Base-by-base conservation (phyloP, 2,797 vertebrate genomes). In the Aythya fuligula region DNA sequence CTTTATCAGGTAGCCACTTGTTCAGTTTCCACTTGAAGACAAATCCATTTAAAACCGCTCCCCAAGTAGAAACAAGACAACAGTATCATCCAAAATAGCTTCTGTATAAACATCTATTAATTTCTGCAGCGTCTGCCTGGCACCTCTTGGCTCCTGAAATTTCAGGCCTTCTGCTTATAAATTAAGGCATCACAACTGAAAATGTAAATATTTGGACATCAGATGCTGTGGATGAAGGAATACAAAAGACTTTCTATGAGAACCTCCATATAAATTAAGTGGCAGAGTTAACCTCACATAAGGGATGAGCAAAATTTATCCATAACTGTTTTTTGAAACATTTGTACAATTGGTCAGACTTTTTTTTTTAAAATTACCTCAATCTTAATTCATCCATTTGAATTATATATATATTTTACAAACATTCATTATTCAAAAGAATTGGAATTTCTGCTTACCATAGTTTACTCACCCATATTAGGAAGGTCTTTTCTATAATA, bases 211-310 rank as follows among this genome's bases (percentile, higher is more conserved):
- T 97, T 97, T 98, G 93, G 94, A 97, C 96, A 97, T 95, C 76
- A 95, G 95, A 98, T 98, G 98, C 98, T 99, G 99, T 99, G 99
- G 99, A 99, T 99, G 99, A 98, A 98, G 97, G 99, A 99, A 98
- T 97, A 98, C 97, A 97, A 97, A 98, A 90, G 98, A 98, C 98
- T 98, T 98, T 98, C 98, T 98, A 36, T 43, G 97, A 98, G 88
- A 94, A 97, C 79, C 90, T 90, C 91, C 87, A 43, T 20, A 47
- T 88, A 89, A 95, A 86, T 74, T 73, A 95, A 93, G 93, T 87
- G 90, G 84, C 89, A 74, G 87, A 92, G 76, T 89, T 94, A 85
- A 85, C 69, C 61, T 94, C 36, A 34, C 14, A 0, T 34, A 87
- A 83, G 72, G 81, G 93, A 88, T 67, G 89, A 96, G 62, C 89